These are phyloP conservation scores for Penaeus monodon DNA, from an alignment of 2,888 invertebrate genomes.

Conservation along the genomic window DNA sequence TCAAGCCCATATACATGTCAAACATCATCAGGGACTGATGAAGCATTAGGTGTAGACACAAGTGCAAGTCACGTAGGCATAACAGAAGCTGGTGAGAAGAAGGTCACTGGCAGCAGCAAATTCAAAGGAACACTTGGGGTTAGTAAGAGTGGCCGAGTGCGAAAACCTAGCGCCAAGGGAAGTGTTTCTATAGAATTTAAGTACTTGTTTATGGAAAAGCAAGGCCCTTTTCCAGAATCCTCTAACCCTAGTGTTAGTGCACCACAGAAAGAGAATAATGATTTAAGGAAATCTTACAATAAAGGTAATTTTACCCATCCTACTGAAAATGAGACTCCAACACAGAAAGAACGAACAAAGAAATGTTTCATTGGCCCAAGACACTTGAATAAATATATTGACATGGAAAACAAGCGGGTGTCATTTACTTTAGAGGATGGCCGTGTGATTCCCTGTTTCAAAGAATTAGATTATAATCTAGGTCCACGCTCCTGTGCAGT, in stretches of 20 bases:
- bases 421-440: constrained; percentile 19
- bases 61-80: not conserved
- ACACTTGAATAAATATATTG: no score
- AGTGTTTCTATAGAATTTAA: constrained; percentile 43
- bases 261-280: no score
- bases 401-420: not conserved
- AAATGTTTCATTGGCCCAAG: not conserved
- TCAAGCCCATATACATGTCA: no score
- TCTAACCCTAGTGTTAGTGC: no score
- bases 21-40: not conserved
- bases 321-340: no score
- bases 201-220: constrained; percentile 30
- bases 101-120: not conserved
- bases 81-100: not conserved
- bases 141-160: constrained; percentile 41
- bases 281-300: no score
- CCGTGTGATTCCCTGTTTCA: constrained; percentile 41
- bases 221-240: no score
- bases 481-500: constrained; percentile 47
- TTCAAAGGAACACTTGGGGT: constrained; percentile 30
- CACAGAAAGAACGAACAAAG: no score
- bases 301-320: no score
- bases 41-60: not conserved
- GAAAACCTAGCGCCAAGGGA: constrained; percentile 41
- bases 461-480: constrained; percentile 44